Base-by-base conservation (phyloP, 1,140 invertebrate genomes). In the Drosophila nigrodunni region DNA sequence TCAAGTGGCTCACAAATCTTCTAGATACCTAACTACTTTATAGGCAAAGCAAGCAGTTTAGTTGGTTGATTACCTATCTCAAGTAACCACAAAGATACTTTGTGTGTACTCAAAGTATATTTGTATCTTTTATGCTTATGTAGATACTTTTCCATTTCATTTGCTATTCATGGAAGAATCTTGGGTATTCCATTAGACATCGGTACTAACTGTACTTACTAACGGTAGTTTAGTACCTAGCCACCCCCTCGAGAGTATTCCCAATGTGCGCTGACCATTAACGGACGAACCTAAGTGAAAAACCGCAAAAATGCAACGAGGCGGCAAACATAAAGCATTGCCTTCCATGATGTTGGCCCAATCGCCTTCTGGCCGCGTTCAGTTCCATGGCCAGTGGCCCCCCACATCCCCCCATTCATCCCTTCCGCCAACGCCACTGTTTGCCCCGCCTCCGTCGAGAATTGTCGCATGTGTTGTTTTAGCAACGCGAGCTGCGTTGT, bases 241-340 rank as follows among this genome's bases (percentile, higher is more conserved):
- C 7, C 44, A 44, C 64, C 64, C 61, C 50, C 64, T 54, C 52
- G 43, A n/a, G 7, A 7, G 15, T 43, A 65, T 52, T 52, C 66
- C 43, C 9, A 49, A 59, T 49, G 46, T 43, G 55, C 49, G 66
- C 49, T 62, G 59, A 55, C 49, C 67, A 62, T 70, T 70, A 62
- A 55, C 55, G 37, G 35, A 7, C 21, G 41, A 18, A 49, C 59
- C 25, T 30, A 71, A 71, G 11, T 35, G 47, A 72, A 72, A 72
- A 72, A 72, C 69, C 69, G 52, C 61, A 66, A 49, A 57, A 73
- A 73, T 67, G 70, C 70, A 73, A 35, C 55, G 39, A 67, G 25
- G 70, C 62, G 70, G 70, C 62, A 54, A 67, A 67, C 64, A 73
- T 73, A 67, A 73, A 67, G 65, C 60, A 66, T 67, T 30, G 52